A percentile compares a stretch with the other conserved stretches of the same genome.
Conservation (phyloP, 2,888 invertebrate species). For the Meteorus cinctellus region DNA sequence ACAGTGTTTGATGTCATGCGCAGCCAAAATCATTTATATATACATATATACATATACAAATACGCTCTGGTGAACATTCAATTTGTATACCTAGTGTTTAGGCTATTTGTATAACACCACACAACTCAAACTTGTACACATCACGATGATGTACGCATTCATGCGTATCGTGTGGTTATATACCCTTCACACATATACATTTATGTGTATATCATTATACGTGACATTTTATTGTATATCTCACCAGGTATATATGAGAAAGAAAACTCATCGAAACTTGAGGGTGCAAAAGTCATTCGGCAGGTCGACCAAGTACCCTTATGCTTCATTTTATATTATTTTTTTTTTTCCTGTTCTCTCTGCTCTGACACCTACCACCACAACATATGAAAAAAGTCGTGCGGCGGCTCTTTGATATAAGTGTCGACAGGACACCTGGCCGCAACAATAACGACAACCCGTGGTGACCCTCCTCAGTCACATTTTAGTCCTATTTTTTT, state of each 20-base stretch:
- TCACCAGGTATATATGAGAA: background rate
- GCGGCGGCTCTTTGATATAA: constrained; percentile 60
- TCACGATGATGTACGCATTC: constrained; percentile 19
- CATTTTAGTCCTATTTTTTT: constrained; percentile 20
- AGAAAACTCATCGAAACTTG: constrained; percentile 11
- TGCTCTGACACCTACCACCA: constrained; percentile 32
- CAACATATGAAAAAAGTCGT: constrained; percentile 50
- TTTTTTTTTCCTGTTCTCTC: constrained; percentile 1
- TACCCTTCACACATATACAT: constrained; percentile 18
- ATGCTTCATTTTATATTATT: constrained; percentile 21
- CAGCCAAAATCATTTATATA: background rate
- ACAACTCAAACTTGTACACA: constrained; percentile 15
- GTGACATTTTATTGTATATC: background rate
- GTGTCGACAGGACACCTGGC: constrained; percentile 69
- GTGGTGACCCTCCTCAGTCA: constrained; percentile 47
- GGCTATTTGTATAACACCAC: constrained; percentile 5
- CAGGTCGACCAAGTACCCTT: constrained; percentile 31
- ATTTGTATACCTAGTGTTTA: constrained; percentile 5
- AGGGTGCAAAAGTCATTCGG: constrained; percentile 45
- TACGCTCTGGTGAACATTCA: background rate
- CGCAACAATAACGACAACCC: constrained; percentile 58
- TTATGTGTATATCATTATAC: background rate
- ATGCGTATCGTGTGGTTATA: constrained; percentile 24
- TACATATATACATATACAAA: background rate
- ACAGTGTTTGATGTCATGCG: constrained; percentile 6